Base-by-base conservation (phyloP, 2,113 vertebrate species). In the Zingel zingel region DNA sequence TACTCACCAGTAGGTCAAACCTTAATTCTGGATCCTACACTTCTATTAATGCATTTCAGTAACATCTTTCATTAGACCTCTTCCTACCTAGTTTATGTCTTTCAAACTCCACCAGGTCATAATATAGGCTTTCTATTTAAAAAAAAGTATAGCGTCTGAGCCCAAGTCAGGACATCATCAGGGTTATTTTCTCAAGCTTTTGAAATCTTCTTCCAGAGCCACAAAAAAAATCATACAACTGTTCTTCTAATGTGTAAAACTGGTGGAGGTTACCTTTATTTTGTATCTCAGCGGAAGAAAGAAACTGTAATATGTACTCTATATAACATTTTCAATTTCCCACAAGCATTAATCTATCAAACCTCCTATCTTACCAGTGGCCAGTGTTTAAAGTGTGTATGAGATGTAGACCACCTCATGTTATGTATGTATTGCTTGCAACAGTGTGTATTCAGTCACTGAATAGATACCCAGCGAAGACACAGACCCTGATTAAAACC, bases 401-500 rank as follows among this genome's bases (percentile, higher is more conserved):
- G 36, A 62, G 39, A 48, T 21, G 1, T 21, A 33, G 25, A 70
- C 16, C 4, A 23, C 21, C n/a, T 48, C 39, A n/a, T 67, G 36
- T 65, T 27, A 7, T 54, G 43, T 30, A 74, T 80, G 23, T 50
- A 61, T 77, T 70, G 63, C 78, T 43, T 56, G 66, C 62, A 66
- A 15, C 30, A n/a, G 51, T 84, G 39, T 81, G 30, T 33, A 33
- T 33, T 6, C 33, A 33, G 33, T 33, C 33, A 33, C 33, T 33
- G 33, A 5, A 33, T 33, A 33, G 87, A 90, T 70, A 83, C 81
- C 81, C 62, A 86, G 79, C 51, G 4, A 83, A 83, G 65, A 80
- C 59, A 81, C 18, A 16, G 50, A 48, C 71, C 82, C 72, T 39
- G 87, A 90, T 89, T 85, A 86, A 93, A 89, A 90, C 54, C 71